Evolutionary conservation across 2,113 vertebrate species (phyloP).

Genomic region (Petromus typicus): DNA sequence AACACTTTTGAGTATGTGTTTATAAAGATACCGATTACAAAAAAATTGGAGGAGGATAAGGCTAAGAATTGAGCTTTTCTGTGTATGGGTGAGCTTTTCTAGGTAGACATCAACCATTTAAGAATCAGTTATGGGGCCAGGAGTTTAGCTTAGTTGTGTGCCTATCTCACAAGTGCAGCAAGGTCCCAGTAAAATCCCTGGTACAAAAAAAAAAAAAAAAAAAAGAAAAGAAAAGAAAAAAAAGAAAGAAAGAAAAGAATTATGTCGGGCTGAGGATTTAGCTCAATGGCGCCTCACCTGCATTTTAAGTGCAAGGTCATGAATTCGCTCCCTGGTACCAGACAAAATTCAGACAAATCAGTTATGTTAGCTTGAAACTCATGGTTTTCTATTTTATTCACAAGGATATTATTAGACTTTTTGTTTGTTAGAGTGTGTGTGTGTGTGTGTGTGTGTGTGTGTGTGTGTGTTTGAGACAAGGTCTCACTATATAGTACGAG

Average conservation of each 20-base stretch:
- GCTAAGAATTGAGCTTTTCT: slow-evolving; percentile 31
- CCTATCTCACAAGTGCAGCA: too few relatives aligned
- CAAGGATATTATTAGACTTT: slow-evolving; percentile 23
- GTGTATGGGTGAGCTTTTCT: not conserved
- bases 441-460: not conserved
- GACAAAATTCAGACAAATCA: not conserved
- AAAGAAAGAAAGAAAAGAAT: too few relatives aligned
- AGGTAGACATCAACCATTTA: not conserved
- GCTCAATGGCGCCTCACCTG: not conserved
- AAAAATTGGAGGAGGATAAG: not conserved
- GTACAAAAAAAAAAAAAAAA: too few relatives aligned
- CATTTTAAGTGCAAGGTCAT: too few relatives aligned
- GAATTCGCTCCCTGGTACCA: too few relatives aligned
- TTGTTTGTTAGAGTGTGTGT: not conserved
- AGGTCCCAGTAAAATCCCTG: too few relatives aligned
- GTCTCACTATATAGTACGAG: not conserved
- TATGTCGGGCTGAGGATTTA: too few relatives aligned
- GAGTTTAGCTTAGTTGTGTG: too few relatives aligned
- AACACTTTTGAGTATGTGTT: slow-evolving; percentile 40
- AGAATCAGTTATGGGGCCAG: not conserved
- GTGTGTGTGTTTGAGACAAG: not conserved
- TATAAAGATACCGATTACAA: not conserved
- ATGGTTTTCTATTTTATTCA: not conserved
- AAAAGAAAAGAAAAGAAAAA: too few relatives aligned
- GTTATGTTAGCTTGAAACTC: slow-evolving; percentile 1